Evolutionary conservation across 2,797 vertebrate genomes (phyloP).

Genomic region (Lepus oiostolus): DNA sequence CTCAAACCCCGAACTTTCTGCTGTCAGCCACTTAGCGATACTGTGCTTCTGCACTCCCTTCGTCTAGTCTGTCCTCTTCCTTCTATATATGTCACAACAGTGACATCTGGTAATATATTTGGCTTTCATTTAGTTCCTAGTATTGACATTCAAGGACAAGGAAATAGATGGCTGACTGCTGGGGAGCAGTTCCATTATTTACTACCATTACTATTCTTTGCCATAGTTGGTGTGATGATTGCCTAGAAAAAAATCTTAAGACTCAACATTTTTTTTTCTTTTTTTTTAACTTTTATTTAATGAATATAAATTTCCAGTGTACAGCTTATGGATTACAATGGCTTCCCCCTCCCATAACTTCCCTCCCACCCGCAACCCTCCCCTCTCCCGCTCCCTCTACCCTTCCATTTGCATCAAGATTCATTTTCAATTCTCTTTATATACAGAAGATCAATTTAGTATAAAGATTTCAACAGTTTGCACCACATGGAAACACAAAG

Average conservation of each 20-base stretch:
- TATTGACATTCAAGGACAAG: slow-evolving; percentile 33
- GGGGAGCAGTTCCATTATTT: background rate
- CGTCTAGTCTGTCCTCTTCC: background rate
- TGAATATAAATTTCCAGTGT: no score
- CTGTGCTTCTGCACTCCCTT: background rate
- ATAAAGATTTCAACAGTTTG: no score
- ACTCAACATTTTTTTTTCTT: background rate
- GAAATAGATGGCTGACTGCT: slow-evolving; percentile 14
- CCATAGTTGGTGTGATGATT: background rate
- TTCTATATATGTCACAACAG: background rate
- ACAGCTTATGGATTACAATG: no score
- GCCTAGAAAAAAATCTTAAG: background rate
- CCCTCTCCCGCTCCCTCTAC: no score
- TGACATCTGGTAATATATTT: background rate
- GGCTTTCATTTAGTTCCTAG: slow-evolving; percentile 24
- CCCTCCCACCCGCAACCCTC: no score
- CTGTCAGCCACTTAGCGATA: background rate
- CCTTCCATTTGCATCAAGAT: no score
- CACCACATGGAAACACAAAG: no score
- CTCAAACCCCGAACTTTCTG: background rate
- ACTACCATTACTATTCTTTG: background rate
- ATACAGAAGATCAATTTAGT: no score
- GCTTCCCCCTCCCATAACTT: no score
- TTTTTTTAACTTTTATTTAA: no score
- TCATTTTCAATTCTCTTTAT: no score